These are phyloP conservation scores for Dryomyza anilis DNA, from an alignment of 2,888 invertebrate species.

Conservation along the genomic window DNA sequence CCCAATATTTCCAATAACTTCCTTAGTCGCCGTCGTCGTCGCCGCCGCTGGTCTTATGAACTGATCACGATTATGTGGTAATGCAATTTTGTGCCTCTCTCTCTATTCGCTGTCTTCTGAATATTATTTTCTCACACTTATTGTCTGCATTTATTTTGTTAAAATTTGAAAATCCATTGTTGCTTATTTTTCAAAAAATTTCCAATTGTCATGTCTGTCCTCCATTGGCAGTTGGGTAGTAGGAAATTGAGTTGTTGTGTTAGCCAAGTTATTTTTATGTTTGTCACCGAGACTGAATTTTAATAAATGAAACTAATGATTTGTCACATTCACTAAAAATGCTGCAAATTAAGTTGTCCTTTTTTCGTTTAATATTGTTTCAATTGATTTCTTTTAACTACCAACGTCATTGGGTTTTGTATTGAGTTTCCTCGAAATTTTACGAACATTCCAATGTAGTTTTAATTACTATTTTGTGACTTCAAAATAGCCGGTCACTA, in stretches of 20 bases:
- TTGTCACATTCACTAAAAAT: neutral
- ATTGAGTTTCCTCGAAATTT: too few relatives aligned
- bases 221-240: neutral
- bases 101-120: too few relatives aligned
- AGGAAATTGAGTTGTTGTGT: neutral
- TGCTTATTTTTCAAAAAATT: neutral
- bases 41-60: neutral
- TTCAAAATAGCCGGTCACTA: too few relatives aligned
- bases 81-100: too few relatives aligned
- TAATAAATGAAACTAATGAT: neutral
- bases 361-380: too few relatives aligned
- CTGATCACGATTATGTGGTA: too few relatives aligned
- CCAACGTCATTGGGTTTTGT: too few relatives aligned
- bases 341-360: conserved; percentile 1
- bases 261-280: neutral
- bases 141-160: too few relatives aligned
- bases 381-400: too few relatives aligned
- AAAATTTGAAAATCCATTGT: neutral
- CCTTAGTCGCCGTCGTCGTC: neutral
- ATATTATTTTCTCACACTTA: too few relatives aligned
- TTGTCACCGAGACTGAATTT: neutral
- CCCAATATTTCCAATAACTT: conserved; percentile 20
- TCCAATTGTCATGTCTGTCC: conserved; percentile 2
- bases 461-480: too few relatives aligned
- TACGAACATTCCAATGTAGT: too few relatives aligned